Evolutionary conservation across 1,140 invertebrate species (phyloP).

Genomic region (Zaprionus gabonicus): DNA sequence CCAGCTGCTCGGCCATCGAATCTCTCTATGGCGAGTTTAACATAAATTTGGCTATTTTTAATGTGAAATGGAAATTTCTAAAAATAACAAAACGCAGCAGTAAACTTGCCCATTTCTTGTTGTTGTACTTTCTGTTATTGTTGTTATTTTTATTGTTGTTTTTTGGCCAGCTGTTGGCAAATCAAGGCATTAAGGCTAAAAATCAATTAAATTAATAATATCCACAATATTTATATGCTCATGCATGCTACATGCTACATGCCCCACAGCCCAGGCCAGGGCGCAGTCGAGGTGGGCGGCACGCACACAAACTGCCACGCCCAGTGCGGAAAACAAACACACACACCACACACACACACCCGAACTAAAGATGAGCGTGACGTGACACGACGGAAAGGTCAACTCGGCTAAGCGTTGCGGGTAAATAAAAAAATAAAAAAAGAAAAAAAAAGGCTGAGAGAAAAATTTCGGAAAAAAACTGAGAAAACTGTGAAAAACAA

Average conservation of each 20-base stretch:
- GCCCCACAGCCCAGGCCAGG: conserved; percentile 18
- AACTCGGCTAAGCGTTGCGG: background rate
- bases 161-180: conserved; percentile 64
- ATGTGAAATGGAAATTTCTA: conserved; percentile 54
- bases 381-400: conserved; percentile 9
- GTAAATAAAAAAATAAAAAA: background rate
- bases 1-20: conserved; percentile 24
- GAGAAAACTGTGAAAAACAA: conserved; percentile 3
- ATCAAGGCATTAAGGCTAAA: conserved; percentile 64
- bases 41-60: conserved; percentile 37
- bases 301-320: conserved; percentile 45
- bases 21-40: conserved; percentile 13
- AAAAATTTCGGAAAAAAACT: conserved; percentile 2
- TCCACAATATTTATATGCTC: conserved; percentile 54
- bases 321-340: conserved; percentile 15
- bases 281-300: conserved; percentile 26
- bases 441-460: background rate
- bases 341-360: conserved; percentile 24
- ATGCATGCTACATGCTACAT: conserved; percentile 20
- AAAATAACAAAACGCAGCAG: conserved; percentile 62
- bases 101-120: conserved; percentile 50
- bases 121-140: background rate
- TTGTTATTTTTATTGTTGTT: conserved; percentile 53
- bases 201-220: conserved; percentile 82
- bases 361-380: conserved; percentile 22